A percentile compares a stretch with the other conserved stretches of the same genome.
These are phyloP conservation scores for Lycophotia porphyrea DNA, from an alignment of 2,888 invertebrate species.

Conservation along the genomic window DNA sequence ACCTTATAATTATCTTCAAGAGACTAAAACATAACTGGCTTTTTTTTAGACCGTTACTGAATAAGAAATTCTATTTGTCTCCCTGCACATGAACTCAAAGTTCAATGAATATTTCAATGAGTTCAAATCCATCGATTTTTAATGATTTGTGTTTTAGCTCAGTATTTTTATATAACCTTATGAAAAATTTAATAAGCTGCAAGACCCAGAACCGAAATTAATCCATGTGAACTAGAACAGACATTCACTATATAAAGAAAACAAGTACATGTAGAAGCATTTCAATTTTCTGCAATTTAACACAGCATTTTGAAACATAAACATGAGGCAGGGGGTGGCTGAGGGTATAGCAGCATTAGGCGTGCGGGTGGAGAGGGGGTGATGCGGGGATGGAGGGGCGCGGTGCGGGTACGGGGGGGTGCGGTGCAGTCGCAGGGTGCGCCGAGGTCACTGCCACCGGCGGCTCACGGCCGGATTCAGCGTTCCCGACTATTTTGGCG, in stretches of 20 bases:
- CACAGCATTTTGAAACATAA: conserved; percentile 63
- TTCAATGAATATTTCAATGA: conserved; percentile 7
- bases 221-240: conserved; percentile 55
- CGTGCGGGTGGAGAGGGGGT: conserved; percentile 68
- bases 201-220: conserved; percentile 24
- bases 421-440: conserved; percentile 89
- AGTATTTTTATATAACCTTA: background rate
- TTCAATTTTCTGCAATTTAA: conserved; percentile 58
- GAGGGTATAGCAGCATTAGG: conserved; percentile 66
- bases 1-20: background rate
- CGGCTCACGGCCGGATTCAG: conserved; percentile 84
- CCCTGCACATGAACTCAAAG: conserved; percentile 5
- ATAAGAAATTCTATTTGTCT: background rate
- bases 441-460: conserved; percentile 91
- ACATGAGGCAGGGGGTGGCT: conserved; percentile 59
- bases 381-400: conserved; percentile 63
- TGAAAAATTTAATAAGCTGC: background rate
- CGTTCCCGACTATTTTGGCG: conserved; percentile 83
- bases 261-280: conserved; percentile 40
- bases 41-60: background rate
- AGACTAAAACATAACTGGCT: background rate
- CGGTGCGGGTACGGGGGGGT: conserved; percentile 71
- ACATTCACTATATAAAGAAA: conserved; percentile 36
- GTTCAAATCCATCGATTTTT: background rate
- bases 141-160: background rate